These are phyloP conservation scores for Gari tellinella DNA, from an alignment of 2,888 invertebrate species.

Conservation along the genomic window DNA sequence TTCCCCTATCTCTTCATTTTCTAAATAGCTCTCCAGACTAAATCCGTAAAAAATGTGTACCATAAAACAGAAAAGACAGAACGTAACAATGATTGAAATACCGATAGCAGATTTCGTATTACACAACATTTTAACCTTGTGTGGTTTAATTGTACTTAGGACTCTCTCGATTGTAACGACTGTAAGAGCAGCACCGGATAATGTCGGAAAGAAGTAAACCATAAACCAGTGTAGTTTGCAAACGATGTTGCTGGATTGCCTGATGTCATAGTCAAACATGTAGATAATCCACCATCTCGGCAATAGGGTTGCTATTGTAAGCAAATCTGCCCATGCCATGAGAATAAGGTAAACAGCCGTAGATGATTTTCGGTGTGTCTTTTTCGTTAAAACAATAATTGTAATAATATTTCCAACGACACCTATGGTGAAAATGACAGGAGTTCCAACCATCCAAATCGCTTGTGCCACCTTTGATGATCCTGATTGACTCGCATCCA, in stretches of 20 bases:
- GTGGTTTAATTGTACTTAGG: slow-evolving; percentile 2
- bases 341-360: slow-evolving; percentile 9
- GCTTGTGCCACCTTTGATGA: slow-evolving; percentile 2
- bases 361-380: not conserved
- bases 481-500: slow-evolving; percentile 10
- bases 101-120: not conserved
- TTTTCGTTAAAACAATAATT: too few species aligned
- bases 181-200: not conserved
- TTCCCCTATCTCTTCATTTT: too few species aligned
- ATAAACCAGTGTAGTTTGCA: slow-evolving; percentile 15
- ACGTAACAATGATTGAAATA: not conserved
- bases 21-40: too few species aligned
- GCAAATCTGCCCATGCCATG: not conserved
- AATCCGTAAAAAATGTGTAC: slow-evolving; percentile 9
- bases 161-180: slow-evolving; percentile 6
- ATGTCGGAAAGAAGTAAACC: not conserved
- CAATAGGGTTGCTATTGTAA: not conserved
- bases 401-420: slow-evolving; percentile 8
- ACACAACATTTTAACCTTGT: slow-evolving; percentile 5
- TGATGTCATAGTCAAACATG: slow-evolving; percentile 6
- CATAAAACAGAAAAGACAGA: not conserved
- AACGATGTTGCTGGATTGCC: not conserved
- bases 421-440: slow-evolving; percentile 6
- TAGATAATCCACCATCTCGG: slow-evolving; percentile 18
- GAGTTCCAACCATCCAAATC: slow-evolving; percentile 16